Conservation (phyloP, 2,113 vertebrate species). For the Petrocephalus microphthalmus region DNA sequence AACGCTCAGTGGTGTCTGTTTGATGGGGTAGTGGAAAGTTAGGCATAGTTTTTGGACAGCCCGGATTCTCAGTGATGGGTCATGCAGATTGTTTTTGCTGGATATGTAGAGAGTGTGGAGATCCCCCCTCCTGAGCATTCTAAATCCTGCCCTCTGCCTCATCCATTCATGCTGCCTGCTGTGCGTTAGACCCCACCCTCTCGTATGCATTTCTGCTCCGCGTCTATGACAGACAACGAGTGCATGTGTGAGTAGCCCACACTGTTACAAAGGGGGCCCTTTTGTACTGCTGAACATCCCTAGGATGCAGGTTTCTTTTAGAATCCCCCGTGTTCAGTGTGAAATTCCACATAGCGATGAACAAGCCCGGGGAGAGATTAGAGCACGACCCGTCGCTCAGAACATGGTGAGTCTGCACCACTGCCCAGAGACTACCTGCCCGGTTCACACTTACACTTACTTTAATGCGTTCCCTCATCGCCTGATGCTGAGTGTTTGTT, state of each 20-base stretch:
- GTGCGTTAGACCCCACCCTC: not conserved
- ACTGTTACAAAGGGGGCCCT: not conserved
- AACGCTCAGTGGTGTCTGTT: not conserved
- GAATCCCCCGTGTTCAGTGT: not conserved
- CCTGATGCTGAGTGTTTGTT: constrained; percentile 89
- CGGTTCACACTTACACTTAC: constrained; percentile 54
- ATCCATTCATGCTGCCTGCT: not conserved
- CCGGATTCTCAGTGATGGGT: not conserved
- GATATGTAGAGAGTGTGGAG: not conserved
- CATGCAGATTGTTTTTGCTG: not conserved
- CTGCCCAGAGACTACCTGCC: constrained; percentile 42
- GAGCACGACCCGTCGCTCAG: constrained; percentile 49
- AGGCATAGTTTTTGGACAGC: not conserved
- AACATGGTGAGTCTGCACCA: constrained; percentile 63
- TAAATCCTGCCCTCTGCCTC: too few species aligned
- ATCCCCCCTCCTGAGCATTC: not conserved
- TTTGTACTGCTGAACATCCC: not conserved
- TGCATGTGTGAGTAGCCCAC: not conserved
- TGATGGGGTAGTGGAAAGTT: not conserved
- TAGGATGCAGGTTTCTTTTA: not conserved
- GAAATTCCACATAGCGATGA: not conserved
- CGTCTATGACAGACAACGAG: not conserved
- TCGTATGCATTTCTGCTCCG: not conserved
- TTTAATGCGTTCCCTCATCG: constrained; percentile 64
- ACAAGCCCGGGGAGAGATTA: constrained; percentile 24